Evolutionary conservation across 2,888 invertebrate genomes (phyloP), one percentile per base, ranked within the genome.

Genomic region (Lampropteryx suffumata): DNA sequence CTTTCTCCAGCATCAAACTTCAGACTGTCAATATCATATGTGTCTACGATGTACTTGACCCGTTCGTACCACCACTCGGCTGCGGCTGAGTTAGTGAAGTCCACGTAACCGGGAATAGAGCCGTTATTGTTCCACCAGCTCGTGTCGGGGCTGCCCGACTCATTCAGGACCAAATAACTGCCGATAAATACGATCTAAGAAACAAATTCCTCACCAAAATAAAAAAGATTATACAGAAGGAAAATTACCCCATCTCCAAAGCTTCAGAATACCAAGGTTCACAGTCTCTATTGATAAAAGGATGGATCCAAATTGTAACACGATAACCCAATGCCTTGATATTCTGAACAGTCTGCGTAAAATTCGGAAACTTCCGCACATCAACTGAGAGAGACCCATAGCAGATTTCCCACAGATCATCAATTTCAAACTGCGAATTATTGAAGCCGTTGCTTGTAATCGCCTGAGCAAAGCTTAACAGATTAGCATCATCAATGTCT

Each of bases 331-430:
- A 71, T 0, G 73, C 73, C 64, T 94, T 94, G 1, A 97, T 73
- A 14, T 91, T 81, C 10, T 84, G 71, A 0, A 94, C 91, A 2
- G 95, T 91, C 11, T 84, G 71, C 7, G 85, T 90, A 11, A 96
- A 92, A 61, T 95, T 85, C 0, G 94, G 92, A 71, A 97, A 97
- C 74, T 94, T 95, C 0, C 69, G 77, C 7, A 84, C 79, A 63
- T 95, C 92, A 54, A 97, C 95, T 9, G 91, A 91, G 24, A 95
- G 84, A 6, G 96, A 94, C 0, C 98, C 98, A 67, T 97, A 97
- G 67, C 95, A 95, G 0, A 92, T 91, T 74, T 97, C 97, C 96
- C 97, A 97, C 10, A 93, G 91, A 71, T 97, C 97, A 69, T 97
- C 97, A 35, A 98, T 95, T 86, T 97, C 97, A 30, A 95, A 76